Conservation (phyloP, 1,140 invertebrate genomes). For the Brachystomella parvula region DNA sequence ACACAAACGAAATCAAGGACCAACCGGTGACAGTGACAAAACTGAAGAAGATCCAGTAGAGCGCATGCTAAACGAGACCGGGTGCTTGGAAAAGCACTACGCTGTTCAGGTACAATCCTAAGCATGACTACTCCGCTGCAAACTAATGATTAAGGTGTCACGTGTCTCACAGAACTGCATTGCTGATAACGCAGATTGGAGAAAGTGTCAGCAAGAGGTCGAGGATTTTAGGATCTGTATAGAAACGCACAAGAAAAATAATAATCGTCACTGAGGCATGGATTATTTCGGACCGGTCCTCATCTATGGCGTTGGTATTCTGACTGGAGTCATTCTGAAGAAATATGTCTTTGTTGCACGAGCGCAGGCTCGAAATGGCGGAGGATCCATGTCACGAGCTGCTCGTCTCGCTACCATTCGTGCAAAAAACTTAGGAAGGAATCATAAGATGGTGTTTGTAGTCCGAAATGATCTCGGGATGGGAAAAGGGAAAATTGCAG, state of each 20-base stretch:
- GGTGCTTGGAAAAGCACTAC: constrained; percentile 79
- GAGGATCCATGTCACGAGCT: constrained; percentile 12
- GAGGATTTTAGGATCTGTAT: constrained; percentile 72
- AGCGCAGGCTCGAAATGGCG: background rate
- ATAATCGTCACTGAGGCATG: background rate
- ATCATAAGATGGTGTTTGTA: constrained; percentile 70
- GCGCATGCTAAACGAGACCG: constrained; percentile 72
- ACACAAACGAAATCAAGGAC: too few species aligned
- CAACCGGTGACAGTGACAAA: constrained; percentile 28
- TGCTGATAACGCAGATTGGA: constrained; percentile 77
- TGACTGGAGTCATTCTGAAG: constrained; percentile 37
- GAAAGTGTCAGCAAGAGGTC: constrained; percentile 73
- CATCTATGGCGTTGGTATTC: constrained; percentile 38
- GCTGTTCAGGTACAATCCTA: constrained; percentile 64
- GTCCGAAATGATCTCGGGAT: constrained; percentile 84
- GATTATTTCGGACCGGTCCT: constrained; percentile 28
- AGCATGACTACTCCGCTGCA: background rate
- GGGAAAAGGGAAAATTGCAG: constrained; percentile 88
- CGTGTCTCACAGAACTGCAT: constrained; percentile 68
- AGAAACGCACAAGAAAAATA: constrained; percentile 45
- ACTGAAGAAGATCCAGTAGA: constrained; percentile 66
- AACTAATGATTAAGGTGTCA: background rate
- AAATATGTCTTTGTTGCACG: constrained; percentile 6
- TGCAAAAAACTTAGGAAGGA: constrained; percentile 30
- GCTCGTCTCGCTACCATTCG: constrained; percentile 19